Evolutionary conservation across 2,113 vertebrate species (phyloP).

Genomic region (Paralichthys olivaceus): DNA sequence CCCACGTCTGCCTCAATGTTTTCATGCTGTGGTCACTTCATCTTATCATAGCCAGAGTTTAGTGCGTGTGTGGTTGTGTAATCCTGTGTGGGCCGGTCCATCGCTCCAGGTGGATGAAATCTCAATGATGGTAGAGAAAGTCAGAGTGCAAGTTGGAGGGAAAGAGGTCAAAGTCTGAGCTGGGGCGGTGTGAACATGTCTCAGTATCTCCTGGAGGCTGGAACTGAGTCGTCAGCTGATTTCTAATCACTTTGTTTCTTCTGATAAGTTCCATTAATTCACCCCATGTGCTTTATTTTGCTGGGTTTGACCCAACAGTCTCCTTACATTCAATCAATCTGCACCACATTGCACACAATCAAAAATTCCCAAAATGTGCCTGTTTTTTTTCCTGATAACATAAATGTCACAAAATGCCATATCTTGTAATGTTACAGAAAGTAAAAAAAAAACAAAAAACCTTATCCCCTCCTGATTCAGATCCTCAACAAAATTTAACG

Average conservation of each 20-base stretch:
- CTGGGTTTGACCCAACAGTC: too few species aligned
- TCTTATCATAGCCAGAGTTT: conserved; percentile 7
- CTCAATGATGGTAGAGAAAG: neutral
- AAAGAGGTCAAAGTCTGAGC: conserved; percentile 61
- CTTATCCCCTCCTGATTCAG: too few species aligned
- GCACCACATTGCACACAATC: too few species aligned
- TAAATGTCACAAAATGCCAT: too few species aligned
- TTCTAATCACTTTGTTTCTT: conserved; percentile 10
- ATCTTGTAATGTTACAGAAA: too few species aligned
- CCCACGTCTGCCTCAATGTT: neutral
- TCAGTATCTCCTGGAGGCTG: conserved; percentile 11
- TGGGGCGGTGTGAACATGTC: neutral
- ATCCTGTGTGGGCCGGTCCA: conserved; percentile 36
- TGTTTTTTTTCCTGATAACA: too few species aligned
- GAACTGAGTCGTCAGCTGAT: conserved; percentile 6
- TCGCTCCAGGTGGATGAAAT: conserved; percentile 14
- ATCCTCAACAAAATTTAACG: too few species aligned
- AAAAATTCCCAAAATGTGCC: too few species aligned
- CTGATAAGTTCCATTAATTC: conserved; percentile 24
- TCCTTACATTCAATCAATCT: too few species aligned
- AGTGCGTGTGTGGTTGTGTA: conserved; percentile 21
- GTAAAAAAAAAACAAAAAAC: too few species aligned
- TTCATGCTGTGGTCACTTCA: conserved; percentile 35
- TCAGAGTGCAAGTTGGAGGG: conserved; percentile 38
- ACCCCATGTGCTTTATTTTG: neutral